phyloP scores from a whole-genome alignment of 2,797 vertebrate genomes.

The Manis crassicaudata region DNA sequence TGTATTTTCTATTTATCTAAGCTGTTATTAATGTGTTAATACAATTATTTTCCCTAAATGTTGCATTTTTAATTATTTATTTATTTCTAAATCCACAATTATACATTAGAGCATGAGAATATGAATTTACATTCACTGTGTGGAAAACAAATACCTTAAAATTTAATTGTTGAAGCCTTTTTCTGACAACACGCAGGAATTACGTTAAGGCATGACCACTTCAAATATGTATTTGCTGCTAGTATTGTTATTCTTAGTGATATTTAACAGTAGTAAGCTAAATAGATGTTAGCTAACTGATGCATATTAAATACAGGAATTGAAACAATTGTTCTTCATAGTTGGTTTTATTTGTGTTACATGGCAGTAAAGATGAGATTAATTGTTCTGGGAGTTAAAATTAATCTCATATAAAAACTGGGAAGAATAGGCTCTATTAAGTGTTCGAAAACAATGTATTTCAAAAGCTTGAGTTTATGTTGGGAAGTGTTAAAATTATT shows the following conservation, averaged over 20 bases:
- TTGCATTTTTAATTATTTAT: not conserved
- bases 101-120: not conserved
- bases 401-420: constrained; percentile 27
- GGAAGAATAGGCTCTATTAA: not conserved
- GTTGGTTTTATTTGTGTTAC: not conserved
- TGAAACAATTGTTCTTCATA: constrained; percentile 4
- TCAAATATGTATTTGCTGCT: not conserved
- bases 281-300: not conserved
- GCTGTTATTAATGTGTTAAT: not conserved
- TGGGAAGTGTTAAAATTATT: constrained; percentile 3
- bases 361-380: not conserved
- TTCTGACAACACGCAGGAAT: not conserved
- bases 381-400: constrained; percentile 23
- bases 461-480: constrained; percentile 12
- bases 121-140: not conserved
- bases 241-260: not conserved
- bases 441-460: constrained; percentile 35
- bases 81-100: not conserved
- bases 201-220: not conserved
- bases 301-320: not conserved
- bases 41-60: not conserved
- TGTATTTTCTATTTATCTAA: not conserved
- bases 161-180: not conserved
- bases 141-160: not conserved
- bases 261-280: not conserved